Percentiles rank a stretch among this genome's conserved stretches.
These are phyloP conservation scores for Microtus pennsylvanicus DNA, from an alignment of 2,113 vertebrate species.

Conservation along the genomic window DNA sequence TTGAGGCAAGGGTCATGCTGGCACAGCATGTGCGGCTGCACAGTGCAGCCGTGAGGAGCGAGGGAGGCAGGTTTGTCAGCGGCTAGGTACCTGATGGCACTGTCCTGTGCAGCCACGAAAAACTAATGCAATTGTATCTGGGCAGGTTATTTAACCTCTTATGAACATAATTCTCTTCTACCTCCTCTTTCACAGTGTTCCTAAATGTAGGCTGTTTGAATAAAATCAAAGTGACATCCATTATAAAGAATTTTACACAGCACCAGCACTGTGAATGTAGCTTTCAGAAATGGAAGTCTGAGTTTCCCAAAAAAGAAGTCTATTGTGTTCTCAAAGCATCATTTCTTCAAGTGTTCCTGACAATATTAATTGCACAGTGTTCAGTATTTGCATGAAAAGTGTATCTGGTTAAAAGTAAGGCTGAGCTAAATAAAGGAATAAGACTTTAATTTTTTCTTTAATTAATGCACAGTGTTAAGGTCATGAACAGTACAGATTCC, in stretches of 20 bases:
- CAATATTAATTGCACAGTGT: not conserved
- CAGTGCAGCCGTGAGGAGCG: not conserved
- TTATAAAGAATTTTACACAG: conserved; percentile 7
- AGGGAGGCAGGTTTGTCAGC: not conserved
- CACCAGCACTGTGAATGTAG: not conserved
- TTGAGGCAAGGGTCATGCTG: not conserved
- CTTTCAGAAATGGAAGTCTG: not conserved
- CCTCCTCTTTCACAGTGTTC: not conserved
- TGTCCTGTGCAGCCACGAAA: not conserved
- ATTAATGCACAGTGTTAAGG: not conserved
- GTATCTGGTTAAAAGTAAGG: not conserved
- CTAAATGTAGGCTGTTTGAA: not conserved
- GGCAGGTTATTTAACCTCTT: not conserved
- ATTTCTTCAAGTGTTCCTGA: not conserved
- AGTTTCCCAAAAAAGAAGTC: not conserved
- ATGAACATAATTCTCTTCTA: not conserved
- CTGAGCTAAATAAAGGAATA: not conserved
- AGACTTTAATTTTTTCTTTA: not conserved
- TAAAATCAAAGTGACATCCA: not conserved
- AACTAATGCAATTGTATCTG: not conserved
- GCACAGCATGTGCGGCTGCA: too few relatives aligned
- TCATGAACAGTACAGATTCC: not conserved
- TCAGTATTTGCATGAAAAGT: not conserved
- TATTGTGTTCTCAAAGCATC: not conserved
- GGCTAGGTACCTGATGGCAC: not conserved